Base-by-base conservation (phyloP, 2,797 vertebrate species). In the Scarus forsteni region DNA sequence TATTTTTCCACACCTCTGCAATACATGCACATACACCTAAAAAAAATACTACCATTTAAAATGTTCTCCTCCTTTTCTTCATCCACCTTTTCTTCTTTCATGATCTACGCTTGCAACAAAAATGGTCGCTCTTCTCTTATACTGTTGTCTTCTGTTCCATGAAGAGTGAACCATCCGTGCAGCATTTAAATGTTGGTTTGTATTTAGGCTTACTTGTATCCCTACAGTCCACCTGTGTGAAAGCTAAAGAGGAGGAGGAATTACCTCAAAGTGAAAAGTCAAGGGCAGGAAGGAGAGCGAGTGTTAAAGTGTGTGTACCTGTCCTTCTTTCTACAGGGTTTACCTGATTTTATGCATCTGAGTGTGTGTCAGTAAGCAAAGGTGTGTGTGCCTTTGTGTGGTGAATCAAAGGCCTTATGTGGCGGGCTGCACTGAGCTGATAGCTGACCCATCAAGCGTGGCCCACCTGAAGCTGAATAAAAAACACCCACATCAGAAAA, bases 371-470 rank as follows among this genome's bases (percentile, higher is more conserved):
- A 45, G 44, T 45, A n/a, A 45, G 44, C 14, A n/a, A 15, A 15
- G 44, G 38, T 49, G 35, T 46, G 64, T 57, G 59, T 74, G 66
- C 77, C 60, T 83, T 52, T 35, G 60, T 43, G 49, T 74, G 77
- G 79, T 70, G 80, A 91, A 92, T 92, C 89, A 90, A 92, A 93
- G 87, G 73, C 72, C 81, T 75, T 83, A 57, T 72, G 74, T 77
- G 84, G 85, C 77, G 77, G 83, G 72, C 90, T 93, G 92, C 89
- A 80, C 69, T 76, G 82, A 85, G 89, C 91, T 89, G 92, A 93
- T 93, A 93, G 89, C 91, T 89, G 85, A 88, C 80, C 88, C 78
- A 85, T 86, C 76, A 81, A 86, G 81, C 79, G 65, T 83, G 68
- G 77, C 85, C 79, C 84, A 92, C 90, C 89, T 82, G 78, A 84